A percentile compares a stretch with the other conserved stretches of the same genome.
Evolutionary conservation across 2,888 invertebrate genomes (phyloP).

Genomic region (Stenotaenia linearis): DNA sequence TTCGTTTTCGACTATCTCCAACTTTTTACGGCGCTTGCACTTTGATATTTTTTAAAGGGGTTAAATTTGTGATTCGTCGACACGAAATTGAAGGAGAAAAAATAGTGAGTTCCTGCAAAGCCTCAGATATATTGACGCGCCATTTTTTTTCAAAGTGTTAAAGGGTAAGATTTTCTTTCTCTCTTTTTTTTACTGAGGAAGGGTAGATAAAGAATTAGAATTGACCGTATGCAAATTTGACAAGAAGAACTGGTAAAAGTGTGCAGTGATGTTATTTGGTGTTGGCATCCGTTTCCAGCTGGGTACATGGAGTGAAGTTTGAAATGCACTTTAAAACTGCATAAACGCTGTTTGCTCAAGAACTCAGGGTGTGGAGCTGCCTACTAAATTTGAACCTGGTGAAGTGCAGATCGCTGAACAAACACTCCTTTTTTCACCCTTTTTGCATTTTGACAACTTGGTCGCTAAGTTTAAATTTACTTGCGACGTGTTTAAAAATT

Average conservation of each 20-base stretch:
- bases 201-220: neutral
- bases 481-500: neutral
- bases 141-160: neutral
- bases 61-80: neutral
- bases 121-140: neutral
- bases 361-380: slow-evolving; percentile 16
- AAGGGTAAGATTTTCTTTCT: neutral
- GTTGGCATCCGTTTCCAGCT: slow-evolving; percentile 26
- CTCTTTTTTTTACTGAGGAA: neutral
- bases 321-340: slow-evolving; percentile 26
- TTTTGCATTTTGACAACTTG: neutral
- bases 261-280: slow-evolving; percentile 24
- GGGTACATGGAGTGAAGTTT: slow-evolving; percentile 24
- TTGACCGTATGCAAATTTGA: slow-evolving; percentile 19
- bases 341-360: slow-evolving; percentile 23
- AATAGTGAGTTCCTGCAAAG: neutral
- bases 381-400: slow-evolving; percentile 22
- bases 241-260: slow-evolving; percentile 12
- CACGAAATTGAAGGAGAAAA: neutral
- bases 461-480: neutral
- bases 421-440: neutral
- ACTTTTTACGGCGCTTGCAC: neutral
- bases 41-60: neutral
- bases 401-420: slow-evolving; percentile 12
- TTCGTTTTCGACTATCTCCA: neutral